Evolutionary conservation across 2,113 vertebrate genomes (phyloP).

Genomic region (Erythrolamprus reginae): DNA sequence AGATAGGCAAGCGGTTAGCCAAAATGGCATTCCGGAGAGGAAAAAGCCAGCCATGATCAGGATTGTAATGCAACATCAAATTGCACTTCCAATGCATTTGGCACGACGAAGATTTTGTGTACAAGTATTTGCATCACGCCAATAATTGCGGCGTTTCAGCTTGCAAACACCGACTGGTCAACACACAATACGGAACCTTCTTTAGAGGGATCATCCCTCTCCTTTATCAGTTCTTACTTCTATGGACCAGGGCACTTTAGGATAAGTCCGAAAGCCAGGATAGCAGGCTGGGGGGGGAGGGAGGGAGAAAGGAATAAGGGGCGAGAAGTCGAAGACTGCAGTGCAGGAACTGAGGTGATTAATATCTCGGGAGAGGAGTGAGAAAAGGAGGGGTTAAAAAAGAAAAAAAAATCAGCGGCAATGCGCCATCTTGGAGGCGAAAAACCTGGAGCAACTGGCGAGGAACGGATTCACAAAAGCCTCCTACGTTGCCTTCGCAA

Average conservation of each 20-base stretch:
- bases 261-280: background rate
- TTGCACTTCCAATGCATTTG: background rate
- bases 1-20: background rate
- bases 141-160: background rate
- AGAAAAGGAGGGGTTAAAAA: constrained; percentile 29
- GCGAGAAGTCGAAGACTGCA: background rate
- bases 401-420: constrained; percentile 67
- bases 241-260: background rate
- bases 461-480: constrained; percentile 69
- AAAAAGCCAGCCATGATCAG: background rate
- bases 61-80: background rate
- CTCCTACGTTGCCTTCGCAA: constrained; percentile 55
- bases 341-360: constrained; percentile 49
- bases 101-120: background rate
- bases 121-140: background rate
- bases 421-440: constrained; percentile 83
- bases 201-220: background rate
- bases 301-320: too few relatives aligned
- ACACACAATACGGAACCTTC: background rate
- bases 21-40: background rate
- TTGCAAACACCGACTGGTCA: background rate
- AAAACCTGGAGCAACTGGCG: constrained; percentile 64
- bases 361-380: constrained; percentile 29
- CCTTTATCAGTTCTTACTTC: background rate
- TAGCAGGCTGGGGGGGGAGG: background rate